Evolutionary conservation across 2,888 invertebrate species (phyloP).

Genomic region (Ochlodes sylvanus): DNA sequence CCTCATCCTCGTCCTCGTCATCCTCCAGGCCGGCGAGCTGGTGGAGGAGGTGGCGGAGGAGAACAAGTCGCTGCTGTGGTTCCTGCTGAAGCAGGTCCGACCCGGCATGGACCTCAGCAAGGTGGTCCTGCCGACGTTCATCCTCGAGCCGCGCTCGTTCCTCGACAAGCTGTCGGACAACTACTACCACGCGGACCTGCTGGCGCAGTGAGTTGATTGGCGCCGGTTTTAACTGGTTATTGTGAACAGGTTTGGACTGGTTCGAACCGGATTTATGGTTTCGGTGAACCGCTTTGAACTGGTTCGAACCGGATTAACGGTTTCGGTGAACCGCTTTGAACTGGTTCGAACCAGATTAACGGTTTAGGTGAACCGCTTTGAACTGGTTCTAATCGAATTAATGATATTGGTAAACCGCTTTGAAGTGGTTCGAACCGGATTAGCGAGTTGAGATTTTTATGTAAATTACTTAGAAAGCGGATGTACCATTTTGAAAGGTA

Average conservation of each 20-base stretch:
- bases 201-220: conserved; percentile 88
- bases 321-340: no score
- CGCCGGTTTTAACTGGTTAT: background rate
- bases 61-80: conserved; percentile 97
- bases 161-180: conserved; percentile 97
- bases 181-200: conserved; percentile 96
- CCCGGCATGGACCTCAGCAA: conserved; percentile 98
- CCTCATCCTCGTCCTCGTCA: background rate
- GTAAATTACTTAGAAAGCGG: no score
- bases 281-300: background rate
- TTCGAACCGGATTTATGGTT: background rate
- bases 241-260: background rate
- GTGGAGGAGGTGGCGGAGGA: conserved; percentile 97
- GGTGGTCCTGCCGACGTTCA: conserved; percentile 96
- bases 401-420: no score
- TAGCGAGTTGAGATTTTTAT: no score
- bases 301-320: background rate
- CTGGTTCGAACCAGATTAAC: no score
- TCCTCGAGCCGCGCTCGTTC: conserved; percentile 96
- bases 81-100: conserved; percentile 96
- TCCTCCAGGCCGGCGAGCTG: conserved; percentile 89
- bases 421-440: no score
- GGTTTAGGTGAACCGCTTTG: no score
- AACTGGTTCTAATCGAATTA: no score
- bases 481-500: no score